Evolutionary conservation across 2,888 invertebrate genomes (phyloP).

Genomic region (Ormyrus nitidulus): DNA sequence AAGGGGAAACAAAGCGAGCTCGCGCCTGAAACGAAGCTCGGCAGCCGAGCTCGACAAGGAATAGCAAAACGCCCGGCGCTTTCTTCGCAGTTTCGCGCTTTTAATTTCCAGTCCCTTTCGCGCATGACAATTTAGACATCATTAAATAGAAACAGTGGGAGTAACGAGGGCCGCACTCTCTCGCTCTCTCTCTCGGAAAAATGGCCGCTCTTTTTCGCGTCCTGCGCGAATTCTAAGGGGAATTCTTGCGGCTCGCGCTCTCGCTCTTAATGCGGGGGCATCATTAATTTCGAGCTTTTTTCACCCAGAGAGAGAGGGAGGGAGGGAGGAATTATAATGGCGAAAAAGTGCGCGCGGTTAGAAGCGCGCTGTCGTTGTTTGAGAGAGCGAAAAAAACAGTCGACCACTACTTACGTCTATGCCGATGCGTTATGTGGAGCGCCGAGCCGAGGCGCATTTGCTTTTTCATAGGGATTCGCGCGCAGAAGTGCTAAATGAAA

Average conservation of each 20-base stretch:
- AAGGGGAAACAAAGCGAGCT: conserved; percentile 33
- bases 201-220: conserved; percentile 56
- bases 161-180: conserved; percentile 55
- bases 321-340: conserved; percentile 44
- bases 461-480: conserved; percentile 27
- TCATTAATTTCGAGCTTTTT: conserved; percentile 59
- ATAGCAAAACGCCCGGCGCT: conserved; percentile 52
- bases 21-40: conserved; percentile 47
- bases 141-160: conserved; percentile 66
- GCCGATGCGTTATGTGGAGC: conserved; percentile 11
- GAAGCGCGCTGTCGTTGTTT: conserved; percentile 27
- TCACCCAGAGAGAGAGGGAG: conserved; percentile 6
- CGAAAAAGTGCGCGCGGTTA: conserved; percentile 42
- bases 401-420: conserved; percentile 34
- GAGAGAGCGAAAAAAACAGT: background rate
- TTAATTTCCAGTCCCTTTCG: conserved; percentile 56
- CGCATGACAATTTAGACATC: conserved; percentile 68
- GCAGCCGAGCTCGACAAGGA: conserved; percentile 42
- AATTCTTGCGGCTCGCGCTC: conserved; percentile 57
- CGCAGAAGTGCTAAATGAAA: background rate
- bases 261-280: conserved; percentile 53
- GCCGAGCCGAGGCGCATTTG: background rate
- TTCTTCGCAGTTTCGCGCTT: conserved; percentile 44
- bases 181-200: conserved; percentile 53
- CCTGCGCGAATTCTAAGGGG: conserved; percentile 61